Evolutionary conservation across 2,888 invertebrate genomes (phyloP), one percentile per base, ranked within the genome.

Genomic region (Crossocerus cetratus): DNA sequence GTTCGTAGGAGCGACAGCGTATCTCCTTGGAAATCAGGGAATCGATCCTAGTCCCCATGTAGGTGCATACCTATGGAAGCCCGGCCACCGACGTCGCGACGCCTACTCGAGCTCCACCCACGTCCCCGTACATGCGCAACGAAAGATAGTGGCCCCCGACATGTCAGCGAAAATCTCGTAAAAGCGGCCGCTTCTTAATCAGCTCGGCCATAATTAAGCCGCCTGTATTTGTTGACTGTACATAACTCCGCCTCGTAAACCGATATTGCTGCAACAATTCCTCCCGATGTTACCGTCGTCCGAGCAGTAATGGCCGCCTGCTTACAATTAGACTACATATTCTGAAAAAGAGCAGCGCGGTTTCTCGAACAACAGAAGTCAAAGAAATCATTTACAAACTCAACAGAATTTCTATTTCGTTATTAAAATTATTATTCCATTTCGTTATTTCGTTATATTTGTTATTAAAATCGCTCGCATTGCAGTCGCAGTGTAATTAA

Each of bases 81-180:
- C 80, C 82, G 78, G 72, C 73, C 72, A 76, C 72, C 81, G 80
- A 71, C 80, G 71, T 70, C 78, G 74, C 76, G 80, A 79, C 80
- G 78, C 78, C 76, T 71, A 74, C 69, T 63, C 65, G 75, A 78
- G 82, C 82, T 82, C 82, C 82, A 83, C 82, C 83, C 82, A 76
- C 77, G 73, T 49, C 65, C 72, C 65, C 72, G 81, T 78, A 74
- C 81, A 81, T 81, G 82, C 82, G 82, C 83, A 74, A 65, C 72
- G 68, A 73, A 78, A 78, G 74, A 69, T 72, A 32, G 32, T 53
- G 67, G 60, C 55, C 79, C 69, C 70, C 57, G 76, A 83, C 87
- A 87, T 87, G 89, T 88, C 86, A 87, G 74, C 84, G 78, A 89
- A 88, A 88, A 55, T 86, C 87, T 85, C 86, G 80, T 88, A 88